Evolutionary conservation across 2,797 vertebrate species (phyloP), one percentile per base, ranked within the genome.

Genomic region (Glyptemys insculpta): DNA sequence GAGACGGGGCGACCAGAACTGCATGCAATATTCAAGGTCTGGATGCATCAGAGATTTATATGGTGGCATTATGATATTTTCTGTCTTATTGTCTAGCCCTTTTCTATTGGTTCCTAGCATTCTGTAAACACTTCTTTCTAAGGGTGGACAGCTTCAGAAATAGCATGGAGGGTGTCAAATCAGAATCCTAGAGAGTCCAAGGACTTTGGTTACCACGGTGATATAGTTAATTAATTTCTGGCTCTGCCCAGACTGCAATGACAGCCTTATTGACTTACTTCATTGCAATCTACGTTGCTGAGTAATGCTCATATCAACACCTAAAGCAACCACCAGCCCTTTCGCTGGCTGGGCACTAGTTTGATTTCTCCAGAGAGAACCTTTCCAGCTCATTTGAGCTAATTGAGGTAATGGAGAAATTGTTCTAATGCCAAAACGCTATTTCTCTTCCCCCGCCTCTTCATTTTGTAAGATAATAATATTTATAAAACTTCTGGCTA

Each of bases 341-440:
- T 94, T 87, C 6, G 94, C 97, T 62, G 93, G 97, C 97, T 92
- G 96, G 95, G 94, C 89, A 85, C 96, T 79, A 54, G 93, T 96
- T 97, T 98, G 84, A 96, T 97, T 97, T 98, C 98, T 97, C 97
- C 97, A 92, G 98, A 97, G 98, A 98, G 96, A 98, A 97, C 97
- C 98, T 98, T 98, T 98, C 98, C 98, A 98, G 97, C 98, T 98
- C 98, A 91, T 97, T 98, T 98, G 97, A 97, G 92, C 98, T 98
- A 97, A 98, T 98, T 98, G 98, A 98, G 97, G 98, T 98, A 97
- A 98, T 98, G 98, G 98, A 98, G 98, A 98, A 98, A 97, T 98
- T 97, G 96, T 96, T 98, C 97, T 98, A 95, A 85, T 97, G 98
- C 98, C 98, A 98, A 98, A 98, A 97, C 92, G 81, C 91, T 97